Conservation (phyloP, 53 echinoderm and acorn worm genomes). For the Glandiceps talaboti region DNA sequence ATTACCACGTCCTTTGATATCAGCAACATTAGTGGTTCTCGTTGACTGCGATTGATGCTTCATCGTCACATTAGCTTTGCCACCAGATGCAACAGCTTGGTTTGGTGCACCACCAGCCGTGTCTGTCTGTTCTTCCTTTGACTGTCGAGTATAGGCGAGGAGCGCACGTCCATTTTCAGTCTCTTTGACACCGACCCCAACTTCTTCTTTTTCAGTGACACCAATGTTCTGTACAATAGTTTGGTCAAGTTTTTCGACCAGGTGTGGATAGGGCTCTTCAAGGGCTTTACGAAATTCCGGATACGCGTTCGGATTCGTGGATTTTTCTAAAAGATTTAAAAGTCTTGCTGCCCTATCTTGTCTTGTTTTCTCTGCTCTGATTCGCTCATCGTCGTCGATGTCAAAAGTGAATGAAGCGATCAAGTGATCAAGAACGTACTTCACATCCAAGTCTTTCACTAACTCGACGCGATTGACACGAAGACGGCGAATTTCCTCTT, state of each 20-base stretch:
- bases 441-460: constrained; percentile 22
- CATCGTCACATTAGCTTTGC: neutral
- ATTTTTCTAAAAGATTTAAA: neutral
- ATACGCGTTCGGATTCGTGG: neutral
- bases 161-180: neutral
- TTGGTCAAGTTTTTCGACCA: neutral
- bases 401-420: constrained; percentile 15
- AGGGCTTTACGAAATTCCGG: neutral
- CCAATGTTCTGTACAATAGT: neutral
- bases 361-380: constrained; percentile 19
- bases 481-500: neutral
- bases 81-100: neutral
- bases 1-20: neutral
- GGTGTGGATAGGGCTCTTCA: neutral
- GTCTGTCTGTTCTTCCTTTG: neutral
- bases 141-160: neutral
- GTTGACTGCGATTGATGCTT: neutral
- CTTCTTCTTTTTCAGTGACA: neutral
- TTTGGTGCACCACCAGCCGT: neutral
- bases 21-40: neutral
- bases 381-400: constrained; percentile 22
- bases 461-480: neutral
- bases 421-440: constrained; percentile 19
- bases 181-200: neutral
- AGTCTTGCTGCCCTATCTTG: constrained; percentile 2